These are phyloP conservation scores for Ophioninae sp. DNA, from an alignment of 2,888 invertebrate genomes.

Conservation along the genomic window DNA sequence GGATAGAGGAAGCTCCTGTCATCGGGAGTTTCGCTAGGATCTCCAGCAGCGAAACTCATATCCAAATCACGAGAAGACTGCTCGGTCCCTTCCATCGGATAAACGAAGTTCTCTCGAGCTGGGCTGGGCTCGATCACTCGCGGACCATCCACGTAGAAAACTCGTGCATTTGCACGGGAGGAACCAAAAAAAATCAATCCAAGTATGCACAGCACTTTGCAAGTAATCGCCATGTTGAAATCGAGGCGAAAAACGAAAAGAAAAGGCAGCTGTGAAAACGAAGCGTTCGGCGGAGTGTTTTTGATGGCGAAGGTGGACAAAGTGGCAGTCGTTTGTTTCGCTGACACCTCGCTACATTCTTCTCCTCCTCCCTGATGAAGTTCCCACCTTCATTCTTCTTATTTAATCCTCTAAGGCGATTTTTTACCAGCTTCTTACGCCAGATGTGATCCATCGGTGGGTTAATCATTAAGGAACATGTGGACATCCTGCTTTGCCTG, in stretches of 20 bases:
- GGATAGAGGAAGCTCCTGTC: conserved; percentile 50
- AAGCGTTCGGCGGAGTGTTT: not conserved
- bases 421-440: not conserved
- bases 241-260: not conserved
- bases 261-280: not conserved
- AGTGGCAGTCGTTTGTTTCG: conserved; percentile 12
- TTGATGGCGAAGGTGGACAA: conserved; percentile 14
- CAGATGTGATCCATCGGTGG: not conserved
- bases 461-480: conserved; percentile 43
- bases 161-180: conserved; percentile 52
- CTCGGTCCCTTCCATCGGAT: conserved; percentile 65
- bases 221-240: conserved; percentile 62
- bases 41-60: conserved; percentile 71
- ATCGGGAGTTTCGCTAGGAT: conserved; percentile 55
- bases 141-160: conserved; percentile 58
- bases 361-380: not conserved
- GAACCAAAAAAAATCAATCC: conserved; percentile 60
- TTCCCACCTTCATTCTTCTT: not conserved
- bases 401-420: conserved; percentile 40
- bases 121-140: conserved; percentile 31
- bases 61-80: conserved; percentile 75
- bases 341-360: not conserved
- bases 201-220: conserved; percentile 58
- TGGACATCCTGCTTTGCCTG: not conserved
- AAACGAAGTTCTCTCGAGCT: conserved; percentile 61